Evolutionary conservation across 2,888 invertebrate genomes (phyloP).

Genomic region (Pantelozetes paolii): DNA sequence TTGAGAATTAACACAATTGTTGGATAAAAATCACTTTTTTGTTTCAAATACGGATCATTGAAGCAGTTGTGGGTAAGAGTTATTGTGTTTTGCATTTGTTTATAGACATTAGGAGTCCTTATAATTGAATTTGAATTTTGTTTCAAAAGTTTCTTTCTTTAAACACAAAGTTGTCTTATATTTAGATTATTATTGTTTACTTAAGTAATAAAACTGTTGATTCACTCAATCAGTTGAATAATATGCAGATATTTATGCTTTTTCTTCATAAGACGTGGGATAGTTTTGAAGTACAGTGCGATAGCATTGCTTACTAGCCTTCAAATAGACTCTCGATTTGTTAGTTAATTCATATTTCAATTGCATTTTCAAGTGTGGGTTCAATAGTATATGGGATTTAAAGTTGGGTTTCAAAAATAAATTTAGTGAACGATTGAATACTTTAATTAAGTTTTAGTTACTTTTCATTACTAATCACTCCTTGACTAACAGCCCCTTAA

Average conservation of each 20-base stretch:
- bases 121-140: neutral
- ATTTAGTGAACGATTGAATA: neutral
- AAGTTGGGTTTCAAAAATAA: neutral
- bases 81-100: conserved; percentile 8
- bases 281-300: neutral
- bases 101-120: neutral
- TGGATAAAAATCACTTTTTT: neutral
- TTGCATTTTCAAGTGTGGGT: neutral
- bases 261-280: neutral
- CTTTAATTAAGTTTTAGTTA: neutral
- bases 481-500: too few relatives aligned
- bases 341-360: neutral
- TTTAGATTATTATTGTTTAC: neutral
- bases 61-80: conserved; percentile 4
- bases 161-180: neutral
- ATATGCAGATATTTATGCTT: neutral
- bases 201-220: neutral
- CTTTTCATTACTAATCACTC: too few relatives aligned
- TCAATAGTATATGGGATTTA: neutral
- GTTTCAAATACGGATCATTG: neutral
- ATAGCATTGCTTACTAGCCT: neutral
- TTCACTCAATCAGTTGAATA: neutral
- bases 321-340: neutral
- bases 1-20: neutral
- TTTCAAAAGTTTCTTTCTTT: neutral